Evolutionary conservation across 2,113 vertebrate genomes (phyloP), one percentile per base, ranked within the genome.

Genomic region (Pheucticus melanocephalus): DNA sequence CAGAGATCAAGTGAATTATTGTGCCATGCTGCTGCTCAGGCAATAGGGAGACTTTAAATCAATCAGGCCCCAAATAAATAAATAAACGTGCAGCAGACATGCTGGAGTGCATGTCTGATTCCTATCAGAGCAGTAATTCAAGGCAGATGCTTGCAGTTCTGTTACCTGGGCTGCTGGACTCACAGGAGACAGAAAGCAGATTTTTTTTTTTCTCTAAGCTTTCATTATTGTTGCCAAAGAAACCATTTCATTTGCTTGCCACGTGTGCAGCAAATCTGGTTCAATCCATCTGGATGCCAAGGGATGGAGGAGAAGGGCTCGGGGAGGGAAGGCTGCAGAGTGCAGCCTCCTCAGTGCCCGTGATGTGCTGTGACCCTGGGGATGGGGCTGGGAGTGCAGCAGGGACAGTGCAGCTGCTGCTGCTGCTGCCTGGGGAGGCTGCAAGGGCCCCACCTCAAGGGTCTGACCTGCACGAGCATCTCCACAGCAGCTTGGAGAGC

Each of bases 21-120:
- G 88, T 95, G 94, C 95, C 92, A 81, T 59, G 93, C 82, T 78
- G 94, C 92, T 95, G 92, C 93, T 78, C 2, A 15, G 90, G 93
- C 92, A 88, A 94, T 86, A 71, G 88, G 94, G 96, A 96, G 88
- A 86, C 96, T 83, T 94, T 97, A 96, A 95, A 97, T 97, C 96
- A 93, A 94, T 95, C 95, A 92, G 56, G 45, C 37, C 42, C 64
- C 92, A 92, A 95, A 97, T 96, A 96, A 96, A 97, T 95, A 96
- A 96, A 96, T 95, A 94, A 97, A 64, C 1, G 11, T 53, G 86
- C 88, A 88, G 90, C 93, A 96, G 95, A 85, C 94, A 78, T 23
- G 72, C 93, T 86, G 88, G 95, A 94, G 92, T 88, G 90, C 86
- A 59, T 90, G 95, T 81, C 96, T 93, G 93, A 95, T 96, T 96